Evolutionary conservation across 2,113 vertebrate species (phyloP).

Genomic region (Podocnemis expansa): DNA sequence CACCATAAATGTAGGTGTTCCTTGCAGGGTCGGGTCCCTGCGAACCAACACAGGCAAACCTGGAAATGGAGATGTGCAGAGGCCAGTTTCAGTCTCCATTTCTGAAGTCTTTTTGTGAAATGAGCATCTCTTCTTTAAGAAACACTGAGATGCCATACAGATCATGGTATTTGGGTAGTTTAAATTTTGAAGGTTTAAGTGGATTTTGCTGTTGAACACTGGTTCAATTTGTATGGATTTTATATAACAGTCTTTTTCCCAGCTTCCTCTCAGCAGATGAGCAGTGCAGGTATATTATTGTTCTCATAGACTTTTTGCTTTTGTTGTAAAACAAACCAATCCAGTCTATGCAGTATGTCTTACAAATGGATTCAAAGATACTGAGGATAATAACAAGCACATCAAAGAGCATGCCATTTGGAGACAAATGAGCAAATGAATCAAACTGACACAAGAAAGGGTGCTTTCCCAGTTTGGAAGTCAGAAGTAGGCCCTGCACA

Average conservation of each 20-base stretch:
- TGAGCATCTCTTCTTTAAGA: background rate
- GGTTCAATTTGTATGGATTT: background rate
- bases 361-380: background rate
- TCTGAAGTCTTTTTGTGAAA: background rate
- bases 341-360: background rate
- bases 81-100: background rate
- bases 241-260: background rate
- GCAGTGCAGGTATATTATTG: background rate
- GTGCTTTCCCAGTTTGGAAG: background rate
- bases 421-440: background rate
- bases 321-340: background rate
- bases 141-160: background rate
- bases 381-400: rapidly evolving
- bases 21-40: background rate
- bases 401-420: background rate
- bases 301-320: background rate
- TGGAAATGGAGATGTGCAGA: background rate
- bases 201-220: background rate
- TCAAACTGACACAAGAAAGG: background rate
- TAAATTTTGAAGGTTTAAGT: background rate
- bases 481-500: background rate
- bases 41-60: background rate
- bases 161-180: background rate
- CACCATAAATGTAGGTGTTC: background rate
- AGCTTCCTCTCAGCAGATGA: background rate